Conservation (phyloP, 2,888 invertebrate species). For the Macaria liturata region DNA sequence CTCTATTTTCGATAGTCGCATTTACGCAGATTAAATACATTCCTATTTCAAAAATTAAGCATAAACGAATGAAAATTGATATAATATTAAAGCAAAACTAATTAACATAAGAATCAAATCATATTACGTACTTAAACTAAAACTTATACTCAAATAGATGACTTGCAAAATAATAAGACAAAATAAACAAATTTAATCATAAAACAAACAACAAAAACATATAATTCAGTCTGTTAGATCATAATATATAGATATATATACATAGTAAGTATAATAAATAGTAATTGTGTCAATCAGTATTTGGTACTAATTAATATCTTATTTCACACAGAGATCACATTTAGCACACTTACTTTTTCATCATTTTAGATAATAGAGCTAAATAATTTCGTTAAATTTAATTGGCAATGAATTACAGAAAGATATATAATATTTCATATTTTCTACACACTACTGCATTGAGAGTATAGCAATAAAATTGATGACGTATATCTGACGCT, state of each 20-base stretch:
- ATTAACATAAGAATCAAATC: conserved; percentile 10
- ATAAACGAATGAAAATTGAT: conserved; percentile 6
- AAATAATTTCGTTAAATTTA: conserved; percentile 12
- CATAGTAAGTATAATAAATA: conserved; percentile 4
- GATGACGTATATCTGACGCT: too few species aligned
- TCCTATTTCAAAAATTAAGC: conserved; percentile 11
- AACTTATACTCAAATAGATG: conserved; percentile 22
- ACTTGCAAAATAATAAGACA: conserved; percentile 14
- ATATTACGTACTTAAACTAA: conserved; percentile 2
- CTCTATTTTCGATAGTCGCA: conserved; percentile 29
- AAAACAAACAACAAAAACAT: conserved; percentile 30
- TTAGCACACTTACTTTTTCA: conserved; percentile 19
- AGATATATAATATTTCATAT: conserved; percentile 4
- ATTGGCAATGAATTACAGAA: conserved; percentile 10
- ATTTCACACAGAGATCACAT: conserved; percentile 26
- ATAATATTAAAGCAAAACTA: conserved; percentile 6
- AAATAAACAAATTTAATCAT: conserved; percentile 19
- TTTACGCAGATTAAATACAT: conserved; percentile 4
- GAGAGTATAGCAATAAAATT: conserved; percentile 15
- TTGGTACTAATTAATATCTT: conserved; percentile 29
- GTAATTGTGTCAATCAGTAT: conserved; percentile 35
- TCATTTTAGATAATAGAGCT: conserved; percentile 2
- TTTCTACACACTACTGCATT: conserved; percentile 7
- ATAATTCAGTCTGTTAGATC: conserved; percentile 35
- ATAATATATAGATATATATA: neutral